phyloP scores from a whole-genome alignment of 1,140 invertebrate genomes.

The Lepidurus packardi region DNA sequence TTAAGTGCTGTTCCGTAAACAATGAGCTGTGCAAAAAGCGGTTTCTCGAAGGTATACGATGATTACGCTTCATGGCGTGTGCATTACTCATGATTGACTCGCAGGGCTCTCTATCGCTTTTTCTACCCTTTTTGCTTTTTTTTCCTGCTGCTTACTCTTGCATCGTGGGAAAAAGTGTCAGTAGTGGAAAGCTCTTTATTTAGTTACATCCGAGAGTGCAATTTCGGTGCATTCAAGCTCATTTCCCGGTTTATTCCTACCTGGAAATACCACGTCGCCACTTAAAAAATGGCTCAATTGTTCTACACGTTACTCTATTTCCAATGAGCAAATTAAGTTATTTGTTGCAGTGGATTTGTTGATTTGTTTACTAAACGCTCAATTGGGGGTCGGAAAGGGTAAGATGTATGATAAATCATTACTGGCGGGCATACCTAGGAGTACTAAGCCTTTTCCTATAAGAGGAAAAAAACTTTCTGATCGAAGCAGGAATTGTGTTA shows the following conservation, averaged over 20 bases:
- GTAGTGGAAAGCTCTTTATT: not conserved
- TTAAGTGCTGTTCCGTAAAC: constrained; percentile 1
- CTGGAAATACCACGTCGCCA: not conserved
- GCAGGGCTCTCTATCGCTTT: not conserved
- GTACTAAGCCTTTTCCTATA: no score
- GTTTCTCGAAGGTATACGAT: not conserved
- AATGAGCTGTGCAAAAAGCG: not conserved
- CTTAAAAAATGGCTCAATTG: no score
- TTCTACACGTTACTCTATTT: no score
- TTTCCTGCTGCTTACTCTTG: not conserved
- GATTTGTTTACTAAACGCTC: no score
- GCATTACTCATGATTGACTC: constrained; percentile 6
- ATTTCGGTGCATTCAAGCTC: not conserved
- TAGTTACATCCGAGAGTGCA: not conserved
- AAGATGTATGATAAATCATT: no score
- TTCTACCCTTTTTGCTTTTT: not conserved
- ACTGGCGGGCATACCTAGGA: no score
- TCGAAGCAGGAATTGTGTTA: no score
- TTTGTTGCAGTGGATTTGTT: no score
- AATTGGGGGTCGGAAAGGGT: no score
- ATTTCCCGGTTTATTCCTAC: not conserved
- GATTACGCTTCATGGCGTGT: not conserved
- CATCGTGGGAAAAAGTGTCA: not conserved
- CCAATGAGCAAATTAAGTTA: no score
- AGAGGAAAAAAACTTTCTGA: no score